Percentiles rank a stretch among this genome's conserved stretches.
These are phyloP conservation scores for Acanthiza pusilla DNA, from an alignment of 2,797 vertebrate species.

Conservation along the genomic window DNA sequence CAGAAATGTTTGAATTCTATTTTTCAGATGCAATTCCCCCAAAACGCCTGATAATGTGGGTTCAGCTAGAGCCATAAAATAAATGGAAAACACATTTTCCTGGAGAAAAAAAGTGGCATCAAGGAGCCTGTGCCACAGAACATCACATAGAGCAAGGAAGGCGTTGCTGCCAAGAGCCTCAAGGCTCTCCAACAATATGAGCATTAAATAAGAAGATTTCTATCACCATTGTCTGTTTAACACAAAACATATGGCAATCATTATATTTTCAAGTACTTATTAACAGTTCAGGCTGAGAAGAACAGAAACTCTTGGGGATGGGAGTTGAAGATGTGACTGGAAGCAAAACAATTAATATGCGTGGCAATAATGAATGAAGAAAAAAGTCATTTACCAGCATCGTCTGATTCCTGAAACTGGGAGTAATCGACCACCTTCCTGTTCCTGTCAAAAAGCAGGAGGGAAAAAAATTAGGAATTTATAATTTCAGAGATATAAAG, in stretches of 20 bases:
- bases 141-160: not conserved
- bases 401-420: constrained; percentile 98
- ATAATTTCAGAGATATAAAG: not conserved
- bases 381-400: constrained; percentile 83
- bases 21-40: not conserved
- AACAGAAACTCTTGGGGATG: not conserved
- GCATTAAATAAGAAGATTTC: constrained; percentile 53
- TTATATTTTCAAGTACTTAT: constrained; percentile 28
- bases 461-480: not conserved
- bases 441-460: constrained; percentile 80
- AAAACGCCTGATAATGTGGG: not conserved
- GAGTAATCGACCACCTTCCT: constrained; percentile 99
- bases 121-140: not conserved
- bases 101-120: not conserved
- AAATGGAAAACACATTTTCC: constrained; percentile 18
- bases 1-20: not conserved
- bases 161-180: constrained; percentile 18
- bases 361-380: not conserved
- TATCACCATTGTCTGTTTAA: constrained; percentile 53
- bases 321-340: not conserved
- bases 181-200: constrained; percentile 1
- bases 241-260: not conserved
- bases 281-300: constrained; percentile 9
- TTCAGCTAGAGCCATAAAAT: not conserved
- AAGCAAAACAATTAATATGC: not conserved